Percentiles rank a stretch among this genome's conserved stretches.
Conservation (phyloP, 1,140 invertebrate species). For the Pseudoatta argentina region DNA sequence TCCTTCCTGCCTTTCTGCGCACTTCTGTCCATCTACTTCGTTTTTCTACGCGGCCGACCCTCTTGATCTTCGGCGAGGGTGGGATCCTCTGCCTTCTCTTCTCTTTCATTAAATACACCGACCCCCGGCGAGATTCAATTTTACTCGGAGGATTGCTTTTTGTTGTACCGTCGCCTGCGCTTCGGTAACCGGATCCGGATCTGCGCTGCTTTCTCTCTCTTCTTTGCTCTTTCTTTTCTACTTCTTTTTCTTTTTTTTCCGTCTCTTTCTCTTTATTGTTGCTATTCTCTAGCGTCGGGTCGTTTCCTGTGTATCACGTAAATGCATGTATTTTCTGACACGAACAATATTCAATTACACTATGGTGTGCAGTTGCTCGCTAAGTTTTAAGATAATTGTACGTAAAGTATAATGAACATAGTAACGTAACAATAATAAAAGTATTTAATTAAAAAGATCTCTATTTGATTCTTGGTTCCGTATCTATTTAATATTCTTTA, state of each 20-base stretch:
- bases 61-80: slow-evolving; percentile 79
- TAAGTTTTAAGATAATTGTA: not conserved
- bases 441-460: not conserved
- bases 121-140: slow-evolving; percentile 84
- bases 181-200: slow-evolving; percentile 81
- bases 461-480: not conserved
- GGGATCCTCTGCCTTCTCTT: slow-evolving; percentile 66
- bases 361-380: not conserved
- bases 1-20: slow-evolving; percentile 45
- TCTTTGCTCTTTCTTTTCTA: slow-evolving; percentile 55
- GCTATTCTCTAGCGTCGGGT: slow-evolving; percentile 32
- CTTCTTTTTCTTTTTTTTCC: slow-evolving; percentile 32
- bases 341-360: slow-evolving; percentile 7
- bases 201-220: slow-evolving; percentile 64
- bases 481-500: not conserved
- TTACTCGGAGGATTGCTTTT: slow-evolving; percentile 85
- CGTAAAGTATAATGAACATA: not conserved
- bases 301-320: slow-evolving; percentile 3
- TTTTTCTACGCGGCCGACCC: slow-evolving; percentile 72
- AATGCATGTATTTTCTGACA: slow-evolving; percentile 32
- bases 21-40: slow-evolving; percentile 69
- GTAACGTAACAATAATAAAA: not conserved
- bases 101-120: slow-evolving; percentile 83
- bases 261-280: slow-evolving; percentile 39
- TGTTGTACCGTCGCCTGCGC: slow-evolving; percentile 76